phyloP scores from a whole-genome alignment of 2,113 vertebrate genomes.

The Rostratula benghalensis region DNA sequence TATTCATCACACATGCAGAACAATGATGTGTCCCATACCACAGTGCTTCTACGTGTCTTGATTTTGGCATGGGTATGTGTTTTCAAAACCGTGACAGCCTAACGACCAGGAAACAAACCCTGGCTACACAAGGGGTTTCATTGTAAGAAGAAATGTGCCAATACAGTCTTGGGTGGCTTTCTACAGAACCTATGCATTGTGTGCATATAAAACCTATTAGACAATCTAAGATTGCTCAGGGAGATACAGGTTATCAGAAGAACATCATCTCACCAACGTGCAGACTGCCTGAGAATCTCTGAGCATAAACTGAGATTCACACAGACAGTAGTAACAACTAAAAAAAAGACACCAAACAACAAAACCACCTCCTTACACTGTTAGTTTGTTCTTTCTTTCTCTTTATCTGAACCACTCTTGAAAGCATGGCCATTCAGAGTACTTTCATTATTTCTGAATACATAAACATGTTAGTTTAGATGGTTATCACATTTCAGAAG shows the following conservation, averaged over 20 bases:
- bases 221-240: background rate
- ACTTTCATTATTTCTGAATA: background rate
- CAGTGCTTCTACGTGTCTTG: background rate
- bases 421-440: background rate
- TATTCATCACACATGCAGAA: background rate
- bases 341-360: background rate
- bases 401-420: background rate
- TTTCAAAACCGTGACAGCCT: background rate
- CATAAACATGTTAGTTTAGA: background rate
- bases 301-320: background rate
- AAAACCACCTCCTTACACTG: background rate
- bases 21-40: background rate
- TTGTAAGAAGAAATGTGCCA: background rate
- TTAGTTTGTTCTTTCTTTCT: background rate
- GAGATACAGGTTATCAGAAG: background rate
- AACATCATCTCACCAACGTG: fast-evolving
- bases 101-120: background rate
- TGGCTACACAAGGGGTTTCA: background rate
- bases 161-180: background rate
- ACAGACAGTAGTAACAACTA: background rate
- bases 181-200: fast-evolving
- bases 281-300: background rate
- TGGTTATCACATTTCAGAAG: background rate
- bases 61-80: background rate
- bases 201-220: background rate